A percentile compares a stretch with the other conserved stretches of the same genome.
Conservation (phyloP, 2,113 vertebrate genomes). For the Leptosomus discolor region DNA sequence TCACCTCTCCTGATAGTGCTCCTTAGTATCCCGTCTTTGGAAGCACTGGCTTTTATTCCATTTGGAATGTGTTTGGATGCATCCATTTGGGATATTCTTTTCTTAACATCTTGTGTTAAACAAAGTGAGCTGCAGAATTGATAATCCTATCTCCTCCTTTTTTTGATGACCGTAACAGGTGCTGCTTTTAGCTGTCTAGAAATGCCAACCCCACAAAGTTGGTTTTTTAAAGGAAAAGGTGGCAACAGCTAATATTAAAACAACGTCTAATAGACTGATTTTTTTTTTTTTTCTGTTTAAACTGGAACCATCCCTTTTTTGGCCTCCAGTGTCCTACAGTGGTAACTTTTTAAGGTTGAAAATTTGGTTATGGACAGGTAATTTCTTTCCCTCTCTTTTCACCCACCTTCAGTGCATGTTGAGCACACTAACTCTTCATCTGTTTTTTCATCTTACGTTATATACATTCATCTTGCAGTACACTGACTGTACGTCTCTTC, state of each 20-base stretch:
- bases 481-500: not conserved
- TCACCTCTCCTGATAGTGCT: fast-evolving
- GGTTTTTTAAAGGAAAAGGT: not conserved
- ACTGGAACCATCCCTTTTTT: not conserved
- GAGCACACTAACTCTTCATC: not conserved
- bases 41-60: not conserved
- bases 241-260: not conserved
- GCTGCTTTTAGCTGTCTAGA: not conserved
- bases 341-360: not conserved
- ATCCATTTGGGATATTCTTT: not conserved
- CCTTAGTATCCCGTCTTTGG: not conserved
- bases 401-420: not conserved
- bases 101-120: not conserved
- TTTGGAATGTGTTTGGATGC: not conserved
- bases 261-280: not conserved
- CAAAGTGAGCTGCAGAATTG: not conserved
- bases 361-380: not conserved
- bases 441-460: not conserved
- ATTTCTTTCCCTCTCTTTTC: not conserved
- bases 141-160: not conserved
- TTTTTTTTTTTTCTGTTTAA: not conserved
- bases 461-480: not conserved
- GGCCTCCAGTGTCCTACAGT: not conserved
- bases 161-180: not conserved
- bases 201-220: not conserved